Percentiles rank a stretch among this genome's conserved stretches.
These are phyloP conservation scores for Pseudeuparius sepicola DNA, from an alignment of 2,888 invertebrate genomes.

Conservation along the genomic window DNA sequence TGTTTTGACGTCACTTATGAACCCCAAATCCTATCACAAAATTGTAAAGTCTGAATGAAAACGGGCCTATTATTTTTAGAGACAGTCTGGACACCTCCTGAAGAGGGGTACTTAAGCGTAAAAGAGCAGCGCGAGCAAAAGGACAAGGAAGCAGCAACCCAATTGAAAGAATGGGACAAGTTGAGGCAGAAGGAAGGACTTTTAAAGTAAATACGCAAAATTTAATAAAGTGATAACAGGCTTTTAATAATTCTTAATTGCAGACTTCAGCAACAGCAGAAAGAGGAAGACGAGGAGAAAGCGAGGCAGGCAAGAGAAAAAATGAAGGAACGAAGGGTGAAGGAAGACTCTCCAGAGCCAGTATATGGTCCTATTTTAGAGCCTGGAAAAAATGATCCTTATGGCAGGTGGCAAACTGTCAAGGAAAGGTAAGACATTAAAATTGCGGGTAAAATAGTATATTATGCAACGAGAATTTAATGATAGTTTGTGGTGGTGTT, in stretches of 20 bases:
- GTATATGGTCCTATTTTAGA: conserved; percentile 47
- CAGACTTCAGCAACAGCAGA: conserved; percentile 31
- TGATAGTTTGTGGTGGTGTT: too few relatives aligned
- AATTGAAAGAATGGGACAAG: conserved; percentile 34
- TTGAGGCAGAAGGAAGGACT: conserved; percentile 27
- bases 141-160: conserved; percentile 41
- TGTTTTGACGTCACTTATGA: too few relatives aligned
- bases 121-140: conserved; percentile 51
- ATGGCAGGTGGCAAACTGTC: conserved; percentile 68
- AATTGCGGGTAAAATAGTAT: too few relatives aligned
- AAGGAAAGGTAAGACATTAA: conserved; percentile 48
- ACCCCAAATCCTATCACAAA: too few relatives aligned
- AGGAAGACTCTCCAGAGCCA: conserved; percentile 32
- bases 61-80: conserved; percentile 52
- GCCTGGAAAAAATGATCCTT: conserved; percentile 53
- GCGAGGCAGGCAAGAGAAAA: conserved; percentile 42
- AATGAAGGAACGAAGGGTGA: conserved; percentile 36
- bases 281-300: conserved; percentile 45
- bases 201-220: conserved; percentile 24
- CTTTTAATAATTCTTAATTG: conserved; percentile 4
- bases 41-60: too few relatives aligned
- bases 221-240: conserved; percentile 2
- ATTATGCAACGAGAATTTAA: too few relatives aligned
- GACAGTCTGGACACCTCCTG: conserved; percentile 66
- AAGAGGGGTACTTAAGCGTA: conserved; percentile 59